Evolutionary conservation across 2,888 invertebrate genomes (phyloP).

Genomic region (Stenodema calcarata): DNA sequence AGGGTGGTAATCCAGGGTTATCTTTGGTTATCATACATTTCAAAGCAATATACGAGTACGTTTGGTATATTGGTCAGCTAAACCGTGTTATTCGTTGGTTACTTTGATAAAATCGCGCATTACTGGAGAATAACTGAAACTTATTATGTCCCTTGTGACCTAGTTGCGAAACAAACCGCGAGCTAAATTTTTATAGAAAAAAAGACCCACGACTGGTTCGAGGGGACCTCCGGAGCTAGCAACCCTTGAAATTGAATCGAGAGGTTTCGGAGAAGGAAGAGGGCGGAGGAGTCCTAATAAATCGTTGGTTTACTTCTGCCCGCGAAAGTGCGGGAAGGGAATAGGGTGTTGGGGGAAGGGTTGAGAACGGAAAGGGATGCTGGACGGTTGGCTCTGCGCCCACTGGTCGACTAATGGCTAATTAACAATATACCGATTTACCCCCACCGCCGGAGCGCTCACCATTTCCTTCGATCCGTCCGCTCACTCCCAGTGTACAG

Average conservation of each 20-base stretch:
- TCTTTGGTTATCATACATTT: too few species aligned
- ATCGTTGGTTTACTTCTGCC: constrained; percentile 1
- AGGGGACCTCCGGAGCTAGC: background rate
- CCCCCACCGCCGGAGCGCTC: background rate
- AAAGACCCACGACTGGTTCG: background rate
- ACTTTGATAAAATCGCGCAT: too few species aligned
- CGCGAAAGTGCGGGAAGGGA: background rate
- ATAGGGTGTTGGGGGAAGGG: too few species aligned
- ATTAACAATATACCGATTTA: constrained; percentile 23
- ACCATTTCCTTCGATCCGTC: background rate
- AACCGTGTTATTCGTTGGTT: too few species aligned
- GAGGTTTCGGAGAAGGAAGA: background rate
- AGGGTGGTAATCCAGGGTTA: too few species aligned
- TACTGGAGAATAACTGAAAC: too few species aligned
- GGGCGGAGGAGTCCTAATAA: background rate
- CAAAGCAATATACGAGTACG: too few species aligned
- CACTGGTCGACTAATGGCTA: constrained; percentile 21
- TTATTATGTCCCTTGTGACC: too few species aligned
- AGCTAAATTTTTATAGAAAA: background rate
- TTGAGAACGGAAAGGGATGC: background rate
- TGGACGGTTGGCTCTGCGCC: constrained; percentile 1
- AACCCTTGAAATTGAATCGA: constrained; percentile 20
- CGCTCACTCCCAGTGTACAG: background rate
- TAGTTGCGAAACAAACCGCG: background rate
- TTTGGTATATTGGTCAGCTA: too few species aligned